Conservation (phyloP, 2,888 invertebrate species). For the Pseudolycoriella hygida region DNA sequence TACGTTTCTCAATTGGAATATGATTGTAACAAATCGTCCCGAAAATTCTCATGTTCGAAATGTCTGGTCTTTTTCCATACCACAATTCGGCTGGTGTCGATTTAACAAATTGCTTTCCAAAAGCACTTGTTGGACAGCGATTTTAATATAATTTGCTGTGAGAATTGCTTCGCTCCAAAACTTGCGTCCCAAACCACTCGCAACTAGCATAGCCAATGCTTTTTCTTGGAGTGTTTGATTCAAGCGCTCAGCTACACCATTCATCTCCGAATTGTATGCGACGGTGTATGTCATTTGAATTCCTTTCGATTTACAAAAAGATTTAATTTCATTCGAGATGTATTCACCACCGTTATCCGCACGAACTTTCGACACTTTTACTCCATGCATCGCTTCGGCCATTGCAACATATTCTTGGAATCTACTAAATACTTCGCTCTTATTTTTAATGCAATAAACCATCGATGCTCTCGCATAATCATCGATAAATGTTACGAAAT, state of each 20-base stretch:
- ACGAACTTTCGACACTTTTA: slow-evolving; percentile 1
- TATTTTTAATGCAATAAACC: slow-evolving; percentile 2
- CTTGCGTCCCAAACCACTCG: neutral
- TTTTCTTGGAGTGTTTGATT: slow-evolving; percentile 7
- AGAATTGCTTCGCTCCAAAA: slow-evolving; percentile 3
- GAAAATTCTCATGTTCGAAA: slow-evolving; percentile 2
- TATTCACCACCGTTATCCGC: slow-evolving; percentile 7
- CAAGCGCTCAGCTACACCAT: slow-evolving; percentile 5
- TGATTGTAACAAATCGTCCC: slow-evolving; percentile 2
- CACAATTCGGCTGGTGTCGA: slow-evolving; percentile 5
- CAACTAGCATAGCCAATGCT: neutral
- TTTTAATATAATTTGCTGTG: slow-evolving; percentile 3
- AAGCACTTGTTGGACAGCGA: slow-evolving; percentile 2
- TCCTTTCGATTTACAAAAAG: neutral
- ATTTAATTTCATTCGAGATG: slow-evolving; percentile 2
- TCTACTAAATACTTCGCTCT: neutral
- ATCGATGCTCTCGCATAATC: slow-evolving; percentile 3
- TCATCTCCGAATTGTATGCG: slow-evolving; percentile 6
- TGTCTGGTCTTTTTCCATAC: neutral
- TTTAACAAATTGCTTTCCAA: neutral
- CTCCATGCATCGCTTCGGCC: neutral
- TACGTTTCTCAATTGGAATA: neutral
- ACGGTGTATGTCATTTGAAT: slow-evolving; percentile 1
- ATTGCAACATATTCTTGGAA: neutral
- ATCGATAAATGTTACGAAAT: slow-evolving; percentile 2